Evolutionary conservation across 35 echinoderm and acorn worm species (phyloP), one percentile per base, ranked within the genome.

Genomic region (Amphiura filiformis): DNA sequence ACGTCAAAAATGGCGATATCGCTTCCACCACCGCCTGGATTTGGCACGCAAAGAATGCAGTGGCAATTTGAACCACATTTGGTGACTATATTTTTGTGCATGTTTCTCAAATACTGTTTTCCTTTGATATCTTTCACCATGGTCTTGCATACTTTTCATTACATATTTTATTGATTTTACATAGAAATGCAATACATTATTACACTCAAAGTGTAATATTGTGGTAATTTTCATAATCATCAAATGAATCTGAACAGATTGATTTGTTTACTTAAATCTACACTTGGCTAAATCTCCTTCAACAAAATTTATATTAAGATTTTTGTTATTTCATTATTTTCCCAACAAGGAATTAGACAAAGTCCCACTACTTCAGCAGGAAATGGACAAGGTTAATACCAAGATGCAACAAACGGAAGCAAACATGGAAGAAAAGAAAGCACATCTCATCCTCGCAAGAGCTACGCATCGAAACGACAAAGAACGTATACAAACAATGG

Each of bases 401-500:
- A 92, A 75, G 0, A 57, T 95, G 75, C 86, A 88, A 76, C 79
- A 87, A 52, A 87, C 75, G 33, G 79, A 95, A 76, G 83, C 80
- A 14, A 41, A 61, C 33, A 77, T 95, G 0, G 80, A 92, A 15
- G 81, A 92, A 80, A 92, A 87, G 81, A 95, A 92, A 32, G 86
- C 91, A 28, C 89, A 92, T 38, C 36, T 95, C 34, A 92, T 77
- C 3, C 89, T 91, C 13, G 89, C 93, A 3, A 56, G 93, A 86
- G 83, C 84, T 26, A 84, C 82, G 52, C 82, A 91, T 0, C 13
- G 89, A 31, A 90, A 95, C n/a, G 92, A 91, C 86, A 95, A 95
- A 37, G 36, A 47, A 23, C 84, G 56, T 35, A 91, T 95, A 47
- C 85, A 87, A 86, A 81, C 32, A n/a, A 82, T 94, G 0, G 92